Conservation (phyloP, 2,888 invertebrate genomes). For the Brassicogethes aeneus region DNA sequence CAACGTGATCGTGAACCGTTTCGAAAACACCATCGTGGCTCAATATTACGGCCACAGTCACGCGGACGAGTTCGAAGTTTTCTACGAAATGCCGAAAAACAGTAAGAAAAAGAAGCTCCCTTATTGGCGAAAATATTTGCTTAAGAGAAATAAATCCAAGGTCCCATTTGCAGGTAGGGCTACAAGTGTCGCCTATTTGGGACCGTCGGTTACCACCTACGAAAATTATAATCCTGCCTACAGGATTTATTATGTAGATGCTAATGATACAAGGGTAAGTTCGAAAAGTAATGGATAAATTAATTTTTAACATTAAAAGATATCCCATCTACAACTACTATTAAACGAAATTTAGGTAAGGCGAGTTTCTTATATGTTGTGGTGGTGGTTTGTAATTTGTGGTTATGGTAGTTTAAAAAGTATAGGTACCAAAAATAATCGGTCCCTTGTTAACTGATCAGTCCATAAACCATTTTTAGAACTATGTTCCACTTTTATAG, state of each 20-base stretch:
- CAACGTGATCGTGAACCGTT: slow-evolving; percentile 78
- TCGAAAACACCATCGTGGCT: slow-evolving; percentile 77
- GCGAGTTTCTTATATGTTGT: no score
- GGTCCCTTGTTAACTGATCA: no score
- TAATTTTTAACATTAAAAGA: no score
- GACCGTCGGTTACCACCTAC: slow-evolving; percentile 91
- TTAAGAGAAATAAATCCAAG: slow-evolving; percentile 6
- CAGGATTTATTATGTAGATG: slow-evolving; percentile 91
- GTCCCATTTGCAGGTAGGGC: slow-evolving; percentile 52
- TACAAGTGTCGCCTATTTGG: slow-evolving; percentile 80
- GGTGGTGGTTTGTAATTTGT: no score
- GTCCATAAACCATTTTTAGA: no score
- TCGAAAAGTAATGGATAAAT: no score
- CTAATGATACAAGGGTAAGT: slow-evolving; percentile 73
- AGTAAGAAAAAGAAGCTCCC: slow-evolving; percentile 42
- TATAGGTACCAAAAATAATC: no score
- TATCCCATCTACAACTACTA: no score
- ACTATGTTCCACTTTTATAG: no score
- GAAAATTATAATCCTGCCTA: slow-evolving; percentile 89
- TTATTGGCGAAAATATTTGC: slow-evolving; percentile 6
- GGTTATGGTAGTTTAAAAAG: no score
- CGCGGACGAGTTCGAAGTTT: slow-evolving; percentile 87
- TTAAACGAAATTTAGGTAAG: no score
- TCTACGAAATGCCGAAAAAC: slow-evolving; percentile 74
- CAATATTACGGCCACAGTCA: slow-evolving; percentile 94